These are phyloP conservation scores for Napeogenes sylphis DNA, from an alignment of 2,888 invertebrate genomes.

Conservation along the genomic window DNA sequence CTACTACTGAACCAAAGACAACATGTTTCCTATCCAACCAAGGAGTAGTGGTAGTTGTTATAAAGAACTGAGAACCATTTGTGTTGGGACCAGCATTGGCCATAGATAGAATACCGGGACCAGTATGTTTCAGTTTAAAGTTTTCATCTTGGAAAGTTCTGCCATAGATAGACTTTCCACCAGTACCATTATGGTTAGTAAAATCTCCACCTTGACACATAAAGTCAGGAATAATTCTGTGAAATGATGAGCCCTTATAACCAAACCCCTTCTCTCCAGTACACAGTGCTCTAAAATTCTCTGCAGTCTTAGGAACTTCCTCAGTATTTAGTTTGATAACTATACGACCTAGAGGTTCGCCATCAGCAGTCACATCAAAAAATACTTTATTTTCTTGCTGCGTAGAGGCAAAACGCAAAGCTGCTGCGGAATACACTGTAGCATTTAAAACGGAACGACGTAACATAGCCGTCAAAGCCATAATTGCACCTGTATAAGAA, in stretches of 20 bases:
- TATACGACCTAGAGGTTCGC: slow-evolving; percentile 87
- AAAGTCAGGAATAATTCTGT: slow-evolving; percentile 93
- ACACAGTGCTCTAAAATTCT: slow-evolving; percentile 97
- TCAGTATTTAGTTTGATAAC: slow-evolving; percentile 92
- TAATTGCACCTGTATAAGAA: slow-evolving; percentile 28
- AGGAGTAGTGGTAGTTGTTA: slow-evolving; percentile 93
- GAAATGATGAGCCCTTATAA: slow-evolving; percentile 94
- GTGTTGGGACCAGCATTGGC: slow-evolving; percentile 97
- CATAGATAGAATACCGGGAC: slow-evolving; percentile 94
- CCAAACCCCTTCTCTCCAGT: slow-evolving; percentile 81
- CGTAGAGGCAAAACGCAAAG: slow-evolving; percentile 61
- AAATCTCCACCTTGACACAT: slow-evolving; percentile 99
- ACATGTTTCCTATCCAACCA: slow-evolving; percentile 98
- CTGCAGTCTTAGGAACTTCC: slow-evolving; percentile 94
- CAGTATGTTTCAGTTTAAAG: slow-evolving; percentile 93
- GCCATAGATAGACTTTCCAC: slow-evolving; percentile 97
- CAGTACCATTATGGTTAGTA: slow-evolving; percentile 94
- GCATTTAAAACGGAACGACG: slow-evolving; percentile 61
- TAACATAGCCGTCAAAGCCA: slow-evolving; percentile 51
- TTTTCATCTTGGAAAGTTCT: slow-evolving; percentile 96
- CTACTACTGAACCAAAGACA: slow-evolving; percentile 93
- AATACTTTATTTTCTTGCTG: slow-evolving; percentile 80
- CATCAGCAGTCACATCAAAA: slow-evolving; percentile 93
- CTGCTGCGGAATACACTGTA: slow-evolving; percentile 64
- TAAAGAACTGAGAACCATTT: slow-evolving; percentile 98